These are phyloP conservation scores for Serrognathus titanus DNA, from an alignment of 2,888 invertebrate genomes.

Conservation along the genomic window DNA sequence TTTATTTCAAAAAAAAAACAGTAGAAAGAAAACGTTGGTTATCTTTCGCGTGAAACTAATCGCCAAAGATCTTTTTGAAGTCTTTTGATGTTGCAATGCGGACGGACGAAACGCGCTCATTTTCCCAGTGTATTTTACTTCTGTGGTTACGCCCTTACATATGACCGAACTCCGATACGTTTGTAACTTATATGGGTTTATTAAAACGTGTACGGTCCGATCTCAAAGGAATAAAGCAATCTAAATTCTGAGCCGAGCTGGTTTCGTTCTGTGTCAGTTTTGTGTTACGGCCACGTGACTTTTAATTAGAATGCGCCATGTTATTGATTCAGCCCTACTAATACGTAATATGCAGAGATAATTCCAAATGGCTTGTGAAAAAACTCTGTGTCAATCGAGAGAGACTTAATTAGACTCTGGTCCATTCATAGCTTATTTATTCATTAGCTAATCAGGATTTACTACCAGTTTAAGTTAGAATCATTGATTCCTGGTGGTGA, in stretches of 20 bases:
- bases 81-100: neutral
- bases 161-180: slow-evolving; percentile 10
- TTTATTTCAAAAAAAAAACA: neutral
- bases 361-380: no score
- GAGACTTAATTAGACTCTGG: no score
- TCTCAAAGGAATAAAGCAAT: slow-evolving; percentile 36
- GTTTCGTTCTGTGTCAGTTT: neutral
- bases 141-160: slow-evolving; percentile 6
- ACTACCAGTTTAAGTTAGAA: no score
- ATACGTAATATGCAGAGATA: no score
- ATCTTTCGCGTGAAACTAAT: neutral
- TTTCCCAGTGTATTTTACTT: slow-evolving; percentile 3
- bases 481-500: no score
- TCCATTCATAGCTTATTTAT: no score
- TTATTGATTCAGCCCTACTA: slow-evolving; percentile 4
- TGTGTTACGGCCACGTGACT: slow-evolving; percentile 13
- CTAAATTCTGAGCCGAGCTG: slow-evolving; percentile 26
- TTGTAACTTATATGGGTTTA: slow-evolving; percentile 32
- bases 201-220: slow-evolving; percentile 31
- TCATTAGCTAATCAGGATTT: no score
- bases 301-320: slow-evolving; percentile 22
- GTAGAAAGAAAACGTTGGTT: neutral
- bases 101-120: neutral
- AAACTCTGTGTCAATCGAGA: no score
- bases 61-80: neutral